Base-by-base conservation (phyloP, 2,113 vertebrate genomes). In the Aleadryas rufinucha region DNA sequence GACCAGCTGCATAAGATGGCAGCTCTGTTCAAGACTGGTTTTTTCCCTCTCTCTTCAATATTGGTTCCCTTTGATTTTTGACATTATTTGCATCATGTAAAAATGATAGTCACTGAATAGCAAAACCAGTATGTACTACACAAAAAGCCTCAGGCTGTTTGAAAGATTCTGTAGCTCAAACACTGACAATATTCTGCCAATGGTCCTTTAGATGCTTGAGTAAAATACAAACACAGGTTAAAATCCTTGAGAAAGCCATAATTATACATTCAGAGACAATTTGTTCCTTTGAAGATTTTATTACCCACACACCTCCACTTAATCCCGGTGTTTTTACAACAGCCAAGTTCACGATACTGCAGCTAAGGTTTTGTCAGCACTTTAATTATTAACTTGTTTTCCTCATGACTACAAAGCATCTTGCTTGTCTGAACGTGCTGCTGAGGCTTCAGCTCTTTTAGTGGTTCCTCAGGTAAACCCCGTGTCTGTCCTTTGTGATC, bases 221-320 rank as follows among this genome's bases (percentile, higher is more conserved):
- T 86, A 77, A 98, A 98, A 97, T 93, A 61, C 33, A 94, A 92
- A 85, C 16, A 69, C 22, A 69, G 47, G 95, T 96, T 94, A 96
- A 96, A 95, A 93, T 95, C 82, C 68, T 96, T 89, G 94, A 97
- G 96, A 97, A 97, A 97, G 24, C 44, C 42, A n/a, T 72, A 96
- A 96, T 97, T 97, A 97, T 83, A 88, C 87, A 97, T 96, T 96
- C 93, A 90, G 30, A 94, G 87, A 90, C 53, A 63, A 94, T 96
- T 96, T 95, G 54, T 77, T 96, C 82, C 89, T 95, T 95, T 92
- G 87, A 94, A 97, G 90, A 93, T 88, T 95, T 88, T 97, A 94
- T 89, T 87, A 94, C 42, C 35, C 93, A 94, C 93, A 97, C 27
- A 89, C 74, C 71, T 78, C 69, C 91, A 92, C 87, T 95, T 95